Evolutionary conservation across 2,797 vertebrate genomes (phyloP), one percentile per base, ranked within the genome.

Genomic region (Argyrosomus regius): DNA sequence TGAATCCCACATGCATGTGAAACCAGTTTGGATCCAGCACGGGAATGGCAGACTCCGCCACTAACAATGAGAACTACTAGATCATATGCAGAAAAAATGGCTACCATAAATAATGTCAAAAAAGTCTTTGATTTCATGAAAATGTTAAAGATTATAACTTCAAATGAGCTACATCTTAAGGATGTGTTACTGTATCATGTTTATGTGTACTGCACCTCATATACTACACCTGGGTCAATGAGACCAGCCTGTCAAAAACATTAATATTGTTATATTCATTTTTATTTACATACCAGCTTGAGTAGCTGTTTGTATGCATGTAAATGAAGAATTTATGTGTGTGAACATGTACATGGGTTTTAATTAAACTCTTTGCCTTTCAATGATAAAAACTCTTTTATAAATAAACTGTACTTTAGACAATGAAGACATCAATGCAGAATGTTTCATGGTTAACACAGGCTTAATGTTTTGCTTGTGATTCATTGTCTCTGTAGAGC

Each of bases 301-400:
- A 76, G 46, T 72, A 76, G 52, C 65, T 76, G 28, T 61, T 62
- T 61, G 35, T 41, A n/a, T 56, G 35, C 65, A 68, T 82, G 35
- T 46, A 28, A 78, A 76, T 78, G 17, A 72, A 60, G 13, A 2
- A 14, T 53, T 5, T 17, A 24, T 48, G 63, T 64, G 53, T 67
- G 57, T 75, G 69, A 60, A 39, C 80, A 28, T 71, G 58, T 43
- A 54, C 45, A 63, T 60, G 20, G 7, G 9, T 45, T 65, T 75
- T 61, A 50, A 54, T 71, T n/a, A 61, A 61, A n/a, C 24, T 54
- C 5, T 62, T 46, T 64, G n/a, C 60, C 16, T 59, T 22, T 61
- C 11, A 59, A 22, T 49, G 31, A 67, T 83, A 6, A 60, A 35
- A 45, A 10, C 16, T 14, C 24, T 26, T 28, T 54, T 13, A 13